Conservation (phyloP, 2,888 invertebrate species). For the Agrochola macilenta region DNA sequence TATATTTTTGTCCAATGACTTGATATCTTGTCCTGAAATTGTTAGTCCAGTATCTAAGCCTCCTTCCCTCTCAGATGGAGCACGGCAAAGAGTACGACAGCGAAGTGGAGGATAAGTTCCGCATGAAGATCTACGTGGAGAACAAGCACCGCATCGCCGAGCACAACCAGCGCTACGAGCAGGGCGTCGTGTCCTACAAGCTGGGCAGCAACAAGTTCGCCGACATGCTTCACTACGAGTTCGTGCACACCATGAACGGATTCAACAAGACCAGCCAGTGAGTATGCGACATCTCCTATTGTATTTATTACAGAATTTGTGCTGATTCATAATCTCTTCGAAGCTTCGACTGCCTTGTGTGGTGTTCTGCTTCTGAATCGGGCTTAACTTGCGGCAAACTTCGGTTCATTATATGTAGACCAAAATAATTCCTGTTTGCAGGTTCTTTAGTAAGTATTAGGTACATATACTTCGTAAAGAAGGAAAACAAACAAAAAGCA, state of each 20-base stretch:
- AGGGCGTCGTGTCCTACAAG: constrained; percentile 92
- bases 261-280: constrained; percentile 85
- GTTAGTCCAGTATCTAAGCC: too few species aligned
- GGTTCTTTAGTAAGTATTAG: too few species aligned
- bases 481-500: too few species aligned
- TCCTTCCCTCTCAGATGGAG: constrained; percentile 81
- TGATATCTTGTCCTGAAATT: too few species aligned
- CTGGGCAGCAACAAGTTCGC: constrained; percentile 95
- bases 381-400: too few species aligned
- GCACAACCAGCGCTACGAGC: constrained; percentile 94
- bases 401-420: background rate
- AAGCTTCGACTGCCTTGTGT: background rate
- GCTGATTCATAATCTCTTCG: background rate
- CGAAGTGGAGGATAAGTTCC: constrained; percentile 95
- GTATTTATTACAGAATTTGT: background rate
- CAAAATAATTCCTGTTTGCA: too few species aligned
- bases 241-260: constrained; percentile 90
- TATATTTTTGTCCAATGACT: background rate
- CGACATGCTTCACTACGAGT: constrained; percentile 97
- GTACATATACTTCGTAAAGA: too few species aligned
- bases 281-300: constrained; percentile 66
- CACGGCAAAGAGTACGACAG: constrained; percentile 93
- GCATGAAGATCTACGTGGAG: constrained; percentile 97
- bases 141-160: constrained; percentile 96
- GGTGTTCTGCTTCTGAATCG: background rate